phyloP scores from a whole-genome alignment of 1,140 invertebrate genomes.

The Idris sp. region DNA sequence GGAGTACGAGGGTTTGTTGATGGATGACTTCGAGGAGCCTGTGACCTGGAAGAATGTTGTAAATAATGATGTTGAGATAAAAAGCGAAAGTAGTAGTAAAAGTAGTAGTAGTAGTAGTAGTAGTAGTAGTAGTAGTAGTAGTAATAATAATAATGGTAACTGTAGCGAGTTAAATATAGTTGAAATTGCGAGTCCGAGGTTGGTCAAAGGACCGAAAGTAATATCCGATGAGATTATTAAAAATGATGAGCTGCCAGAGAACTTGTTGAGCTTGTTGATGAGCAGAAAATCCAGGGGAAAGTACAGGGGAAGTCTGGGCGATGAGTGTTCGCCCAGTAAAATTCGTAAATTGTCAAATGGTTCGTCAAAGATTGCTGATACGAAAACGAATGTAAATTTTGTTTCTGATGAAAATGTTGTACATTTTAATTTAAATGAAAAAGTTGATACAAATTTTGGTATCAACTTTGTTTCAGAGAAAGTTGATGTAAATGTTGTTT shows the following conservation, averaged over 20 bases:
- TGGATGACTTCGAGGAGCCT: constrained; percentile 55
- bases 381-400: too few species aligned
- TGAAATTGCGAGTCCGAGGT: background rate
- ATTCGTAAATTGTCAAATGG: too few species aligned
- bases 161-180: background rate
- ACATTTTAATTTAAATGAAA: too few species aligned
- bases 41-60: constrained; percentile 40
- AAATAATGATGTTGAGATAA: constrained; percentile 6
- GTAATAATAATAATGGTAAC: background rate
- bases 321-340: too few species aligned
- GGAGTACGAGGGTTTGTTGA: constrained; percentile 58
- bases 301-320: too few species aligned
- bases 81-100: background rate
- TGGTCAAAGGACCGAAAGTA: constrained; percentile 63
- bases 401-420: too few species aligned
- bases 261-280: constrained; percentile 61
- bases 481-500: too few species aligned
- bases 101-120: background rate
- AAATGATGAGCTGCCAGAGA: constrained; percentile 65
- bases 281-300: constrained; percentile 7
- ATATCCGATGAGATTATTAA: constrained; percentile 71
- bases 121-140: background rate
- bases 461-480: too few species aligned
- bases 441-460: too few species aligned
- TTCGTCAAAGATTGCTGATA: too few species aligned